A percentile compares a stretch with the other conserved stretches of the same genome.
Evolutionary conservation across 2,888 invertebrate genomes (phyloP).

Genomic region (Lypha dubia): DNA sequence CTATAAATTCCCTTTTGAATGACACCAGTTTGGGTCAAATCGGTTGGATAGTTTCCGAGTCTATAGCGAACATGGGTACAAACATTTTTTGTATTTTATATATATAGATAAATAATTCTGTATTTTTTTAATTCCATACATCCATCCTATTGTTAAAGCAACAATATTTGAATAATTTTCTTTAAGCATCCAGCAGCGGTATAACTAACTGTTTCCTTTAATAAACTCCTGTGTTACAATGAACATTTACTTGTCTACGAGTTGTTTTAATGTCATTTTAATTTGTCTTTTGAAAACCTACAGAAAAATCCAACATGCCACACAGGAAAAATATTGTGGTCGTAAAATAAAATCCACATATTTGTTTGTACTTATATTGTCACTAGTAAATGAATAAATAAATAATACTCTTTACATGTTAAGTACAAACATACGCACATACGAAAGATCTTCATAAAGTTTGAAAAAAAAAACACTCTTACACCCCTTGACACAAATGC

Average conservation of each 20-base stretch:
- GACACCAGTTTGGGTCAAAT: too few species aligned
- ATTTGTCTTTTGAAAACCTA: conserved; percentile 73
- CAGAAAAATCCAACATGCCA: conserved; percentile 66
- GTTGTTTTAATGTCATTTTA: conserved; percentile 74
- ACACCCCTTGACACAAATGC: conserved; percentile 73
- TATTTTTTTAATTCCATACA: background rate
- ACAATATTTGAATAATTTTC: background rate
- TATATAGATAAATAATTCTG: too few species aligned
- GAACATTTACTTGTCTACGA: conserved; percentile 30
- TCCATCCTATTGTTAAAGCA: background rate
- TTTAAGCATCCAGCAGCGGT: background rate
- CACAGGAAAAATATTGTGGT: conserved; percentile 61
- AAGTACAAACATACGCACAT: background rate
- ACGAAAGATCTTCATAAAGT: conserved; percentile 50
- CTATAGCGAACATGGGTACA: too few species aligned
- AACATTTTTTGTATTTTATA: too few species aligned
- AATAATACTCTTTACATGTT: conserved; percentile 37
- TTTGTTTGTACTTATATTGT: conserved; percentile 52
- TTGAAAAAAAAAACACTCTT: conserved; percentile 21
- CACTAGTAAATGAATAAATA: conserved; percentile 48
- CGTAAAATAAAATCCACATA: conserved; percentile 54
- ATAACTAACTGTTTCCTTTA: conserved; percentile 62
- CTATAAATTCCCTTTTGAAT: too few species aligned
- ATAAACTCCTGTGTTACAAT: conserved; percentile 44
- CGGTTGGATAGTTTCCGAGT: too few species aligned